Evolutionary conservation across 2,888 invertebrate species (phyloP).

Genomic region (Biston betularia): DNA sequence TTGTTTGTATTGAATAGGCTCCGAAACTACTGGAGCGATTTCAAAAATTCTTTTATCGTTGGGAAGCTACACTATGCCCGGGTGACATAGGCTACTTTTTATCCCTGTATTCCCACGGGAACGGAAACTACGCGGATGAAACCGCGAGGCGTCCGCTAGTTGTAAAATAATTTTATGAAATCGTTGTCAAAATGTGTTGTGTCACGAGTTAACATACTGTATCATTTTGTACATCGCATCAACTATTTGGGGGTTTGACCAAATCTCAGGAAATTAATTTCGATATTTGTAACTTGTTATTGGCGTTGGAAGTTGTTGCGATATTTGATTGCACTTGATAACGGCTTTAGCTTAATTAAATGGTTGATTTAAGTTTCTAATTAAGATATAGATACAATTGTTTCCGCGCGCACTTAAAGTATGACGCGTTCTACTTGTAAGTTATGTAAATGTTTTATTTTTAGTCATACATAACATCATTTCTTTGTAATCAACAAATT

Average conservation of each 20-base stretch:
- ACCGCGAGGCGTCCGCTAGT: no score
- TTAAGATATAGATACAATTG: slow-evolving; percentile 27
- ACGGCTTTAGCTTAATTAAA: slow-evolving; percentile 25
- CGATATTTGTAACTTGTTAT: slow-evolving; percentile 52
- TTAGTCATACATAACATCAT: no score
- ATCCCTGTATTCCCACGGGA: no score
- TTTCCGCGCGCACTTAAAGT: neutral
- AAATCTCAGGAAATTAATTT: slow-evolving; percentile 64
- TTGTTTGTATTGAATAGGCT: no score
- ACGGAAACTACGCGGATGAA: no score
- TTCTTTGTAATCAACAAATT: no score
- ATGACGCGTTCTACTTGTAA: slow-evolving; percentile 31
- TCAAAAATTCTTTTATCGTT: no score
- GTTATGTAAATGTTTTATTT: slow-evolving; percentile 13
- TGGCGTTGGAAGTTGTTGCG: slow-evolving; percentile 48
- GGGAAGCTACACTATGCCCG: no score
- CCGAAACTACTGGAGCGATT: no score
- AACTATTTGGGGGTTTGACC: slow-evolving; percentile 54
- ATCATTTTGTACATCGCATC: neutral
- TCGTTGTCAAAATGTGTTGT: neutral
- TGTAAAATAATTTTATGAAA: neutral
- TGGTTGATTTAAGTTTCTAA: slow-evolving; percentile 22
- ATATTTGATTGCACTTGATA: slow-evolving; percentile 38
- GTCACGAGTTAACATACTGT: slow-evolving; percentile 10
- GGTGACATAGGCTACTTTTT: no score